A percentile compares a stretch with the other conserved stretches of the same genome.
Conservation (phyloP, 2,797 vertebrate species). For the Anabacerthia variegaticeps region DNA sequence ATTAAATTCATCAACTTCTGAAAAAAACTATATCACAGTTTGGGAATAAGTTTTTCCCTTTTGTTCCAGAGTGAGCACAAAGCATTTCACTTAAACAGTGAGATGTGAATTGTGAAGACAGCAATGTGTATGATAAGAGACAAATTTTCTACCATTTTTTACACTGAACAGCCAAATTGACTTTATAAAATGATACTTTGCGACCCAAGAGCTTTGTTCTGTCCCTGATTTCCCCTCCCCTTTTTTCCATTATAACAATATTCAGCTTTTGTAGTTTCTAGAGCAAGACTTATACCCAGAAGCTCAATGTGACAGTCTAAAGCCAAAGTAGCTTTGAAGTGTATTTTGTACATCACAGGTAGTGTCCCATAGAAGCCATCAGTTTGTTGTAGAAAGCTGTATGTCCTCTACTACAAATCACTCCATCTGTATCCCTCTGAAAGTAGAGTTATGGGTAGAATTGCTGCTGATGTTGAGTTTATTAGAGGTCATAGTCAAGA, state of each 20-base stretch:
- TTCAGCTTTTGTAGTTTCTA: not conserved
- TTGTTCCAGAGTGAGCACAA: not conserved
- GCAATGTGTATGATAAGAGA: not conserved
- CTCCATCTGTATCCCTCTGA: not conserved
- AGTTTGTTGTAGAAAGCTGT: not conserved
- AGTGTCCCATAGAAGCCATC: not conserved
- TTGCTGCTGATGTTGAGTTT: not conserved
- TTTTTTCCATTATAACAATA: not conserved
- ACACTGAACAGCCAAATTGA: not conserved
- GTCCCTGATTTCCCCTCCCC: not conserved
- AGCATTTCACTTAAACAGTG: slow-evolving; percentile 25
- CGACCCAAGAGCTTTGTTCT: not conserved
- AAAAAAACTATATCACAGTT: slow-evolving; percentile 16
- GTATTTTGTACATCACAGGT: not conserved
- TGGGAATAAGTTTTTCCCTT: slow-evolving; percentile 16
- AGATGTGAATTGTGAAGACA: not conserved
- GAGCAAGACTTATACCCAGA: not conserved
- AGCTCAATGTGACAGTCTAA: not conserved
- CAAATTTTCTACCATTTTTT: slow-evolving; percentile 27
- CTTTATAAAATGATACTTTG: slow-evolving; percentile 33
- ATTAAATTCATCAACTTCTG: slow-evolving; percentile 35
- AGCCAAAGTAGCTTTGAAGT: not conserved
- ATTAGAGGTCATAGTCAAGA: not conserved
- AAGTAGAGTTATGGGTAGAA: not conserved
- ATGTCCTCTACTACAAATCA: not conserved